Evolutionary conservation across 2,113 vertebrate species (phyloP).

Genomic region (Scomber japonicus): DNA sequence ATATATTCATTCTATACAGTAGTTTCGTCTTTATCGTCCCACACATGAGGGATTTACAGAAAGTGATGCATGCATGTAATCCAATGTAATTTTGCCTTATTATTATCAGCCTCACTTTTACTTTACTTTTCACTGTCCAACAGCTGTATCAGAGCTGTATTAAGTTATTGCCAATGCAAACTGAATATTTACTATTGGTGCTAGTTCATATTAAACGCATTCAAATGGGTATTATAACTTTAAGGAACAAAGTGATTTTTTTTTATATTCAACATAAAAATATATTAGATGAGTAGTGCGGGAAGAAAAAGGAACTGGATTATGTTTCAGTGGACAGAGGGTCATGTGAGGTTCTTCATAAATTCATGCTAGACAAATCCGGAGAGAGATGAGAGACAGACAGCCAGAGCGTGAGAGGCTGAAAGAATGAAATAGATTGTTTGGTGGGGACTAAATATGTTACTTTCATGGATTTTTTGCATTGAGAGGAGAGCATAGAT

Average conservation of each 20-base stretch:
- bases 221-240: too few relatives aligned
- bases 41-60: too few relatives aligned
- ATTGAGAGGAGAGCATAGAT: constrained; percentile 25
- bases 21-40: too few relatives aligned
- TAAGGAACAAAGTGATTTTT: background rate
- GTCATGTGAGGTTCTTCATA: constrained; percentile 21
- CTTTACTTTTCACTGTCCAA: too few relatives aligned
- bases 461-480: constrained; percentile 53
- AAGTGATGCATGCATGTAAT: too few relatives aligned
- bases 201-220: too few relatives aligned
- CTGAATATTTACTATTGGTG: too few relatives aligned
- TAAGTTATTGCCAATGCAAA: too few relatives aligned
- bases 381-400: constrained; percentile 7
- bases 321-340: background rate
- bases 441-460: constrained; percentile 42
- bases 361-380: constrained; percentile 15
- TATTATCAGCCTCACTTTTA: too few relatives aligned
- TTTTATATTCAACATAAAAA: background rate
- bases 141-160: too few relatives aligned
- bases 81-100: too few relatives aligned
- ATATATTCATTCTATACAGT: too few relatives aligned
- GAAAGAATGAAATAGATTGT: constrained; percentile 54
- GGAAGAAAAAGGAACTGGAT: constrained; percentile 4
- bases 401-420: constrained; percentile 16
- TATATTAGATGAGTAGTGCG: background rate